Base-by-base conservation (phyloP, 2,113 vertebrate species). In the Psophia crepitans region DNA sequence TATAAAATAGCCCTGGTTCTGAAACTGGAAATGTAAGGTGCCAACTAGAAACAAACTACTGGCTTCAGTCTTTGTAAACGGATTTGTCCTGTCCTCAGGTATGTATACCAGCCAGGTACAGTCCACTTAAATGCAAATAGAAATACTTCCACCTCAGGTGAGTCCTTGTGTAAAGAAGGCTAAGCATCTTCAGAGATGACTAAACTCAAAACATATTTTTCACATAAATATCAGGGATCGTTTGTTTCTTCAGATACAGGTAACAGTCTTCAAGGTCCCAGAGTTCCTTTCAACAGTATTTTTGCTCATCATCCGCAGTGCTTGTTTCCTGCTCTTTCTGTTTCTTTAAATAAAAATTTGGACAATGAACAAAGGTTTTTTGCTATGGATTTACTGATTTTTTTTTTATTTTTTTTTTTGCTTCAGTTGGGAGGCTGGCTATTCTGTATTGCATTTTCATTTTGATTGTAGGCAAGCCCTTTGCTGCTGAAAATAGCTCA, bases 401-500 rank as follows among this genome's bases (percentile, higher is more conserved):
- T 8, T 39, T 26, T 37, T 71, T 33, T 8, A n/a, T 26, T 37
- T 71, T 33, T 27, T n/a, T 39, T 92, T 71, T 33, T 32, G 22
- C 20, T 76, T 57, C 39, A 22, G 13, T 49, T 84, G 69, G 60
- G 77, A 87, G 58, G 33, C 81, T 96, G 93, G 83, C 83, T 76
- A 63, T 91, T 77, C 56, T 48, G 51, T 81, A 35, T n/a, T 90
- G 77, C 82, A 51, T 96, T 98, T 97, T 96, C 93, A 94, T 87
- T 96, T 93, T 28, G 84, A 90, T 76, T 84, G 74, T 96, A 95
- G 98, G 97, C 96, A 97, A 98, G 92, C 97, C 96, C 96, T 90
- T 97, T 98, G 97, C 97, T 96, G 98, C 99, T 99, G 98, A 98
- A 99, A 99, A 99, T 99, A 99, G 98, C 98, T 98, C 97, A 95